Percentiles rank a stretch among this genome's conserved stretches.
Conservation (phyloP, 2,888 invertebrate genomes). For the Tachina fera region DNA sequence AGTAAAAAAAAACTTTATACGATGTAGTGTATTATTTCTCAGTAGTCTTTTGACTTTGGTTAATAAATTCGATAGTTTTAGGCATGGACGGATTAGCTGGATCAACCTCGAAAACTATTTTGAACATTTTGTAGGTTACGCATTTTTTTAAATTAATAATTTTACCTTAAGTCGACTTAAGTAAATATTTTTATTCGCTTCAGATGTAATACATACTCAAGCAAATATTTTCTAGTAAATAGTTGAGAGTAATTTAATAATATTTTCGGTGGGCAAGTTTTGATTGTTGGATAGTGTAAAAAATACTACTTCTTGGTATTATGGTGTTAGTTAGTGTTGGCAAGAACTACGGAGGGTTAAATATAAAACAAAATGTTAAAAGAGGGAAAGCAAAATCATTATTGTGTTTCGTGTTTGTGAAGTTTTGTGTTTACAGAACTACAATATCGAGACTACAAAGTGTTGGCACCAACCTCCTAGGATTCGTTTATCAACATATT, state of each 20-base stretch:
- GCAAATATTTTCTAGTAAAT: not conserved
- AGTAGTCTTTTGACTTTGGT: too few relatives aligned
- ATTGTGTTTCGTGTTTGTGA: slow-evolving; percentile 12
- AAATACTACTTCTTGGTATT: slow-evolving; percentile 11
- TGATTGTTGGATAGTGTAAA: slow-evolving; percentile 17
- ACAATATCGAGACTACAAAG: slow-evolving; percentile 58
- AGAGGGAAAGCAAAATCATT: not conserved
- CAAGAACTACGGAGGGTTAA: slow-evolving; percentile 22
- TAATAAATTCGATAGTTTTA: too few relatives aligned
- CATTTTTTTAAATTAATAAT: too few relatives aligned
- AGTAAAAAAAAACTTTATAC: too few relatives aligned
- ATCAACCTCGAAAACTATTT: too few relatives aligned
- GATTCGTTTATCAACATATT: slow-evolving; percentile 9
- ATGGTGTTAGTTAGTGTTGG: not conserved
- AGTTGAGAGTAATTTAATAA: not conserved
- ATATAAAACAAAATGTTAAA: not conserved
- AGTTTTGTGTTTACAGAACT: slow-evolving; percentile 38
- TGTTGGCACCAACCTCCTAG: slow-evolving; percentile 61
- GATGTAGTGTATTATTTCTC: too few relatives aligned
- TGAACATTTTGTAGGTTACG: too few relatives aligned
- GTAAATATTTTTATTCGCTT: too few relatives aligned
- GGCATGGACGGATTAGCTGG: too few relatives aligned
- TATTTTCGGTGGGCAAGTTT: not conserved
- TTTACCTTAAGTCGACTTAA: too few relatives aligned
- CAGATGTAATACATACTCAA: too few relatives aligned